Conservation (phyloP, 2,797 vertebrate species). For the Valencia hispanica region DNA sequence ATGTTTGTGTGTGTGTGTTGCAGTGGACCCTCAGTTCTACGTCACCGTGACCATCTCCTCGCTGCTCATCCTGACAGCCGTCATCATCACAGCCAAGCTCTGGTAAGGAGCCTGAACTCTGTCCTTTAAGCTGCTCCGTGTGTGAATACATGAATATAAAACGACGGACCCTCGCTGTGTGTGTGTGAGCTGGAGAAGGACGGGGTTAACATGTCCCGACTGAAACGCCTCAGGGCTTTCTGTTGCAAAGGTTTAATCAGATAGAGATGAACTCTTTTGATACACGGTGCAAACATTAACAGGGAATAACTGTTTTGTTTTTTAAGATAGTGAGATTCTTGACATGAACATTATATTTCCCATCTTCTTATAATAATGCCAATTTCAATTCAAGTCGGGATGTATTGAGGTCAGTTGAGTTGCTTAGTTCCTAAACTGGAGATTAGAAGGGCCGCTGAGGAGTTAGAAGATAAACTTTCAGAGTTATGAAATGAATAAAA, state of each 20-base stretch:
- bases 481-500: conserved; percentile 20
- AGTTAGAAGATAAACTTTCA: conserved; percentile 21
- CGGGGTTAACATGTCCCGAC: conserved; percentile 1
- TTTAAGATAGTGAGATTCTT: conserved; percentile 6
- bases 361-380: not conserved
- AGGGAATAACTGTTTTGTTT: not conserved
- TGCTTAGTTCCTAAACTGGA: conserved; percentile 9
- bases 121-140: conserved; percentile 17
- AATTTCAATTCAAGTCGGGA: conserved; percentile 15
- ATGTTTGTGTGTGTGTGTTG: conserved; percentile 67
- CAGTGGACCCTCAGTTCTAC: conserved; percentile 88
- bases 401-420: conserved; percentile 27
- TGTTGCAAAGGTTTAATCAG: conserved; percentile 7
- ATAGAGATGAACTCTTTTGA: conserved; percentile 5
- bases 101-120: conserved; percentile 77
- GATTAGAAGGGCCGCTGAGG: conserved; percentile 5
- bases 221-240: conserved; percentile 3
- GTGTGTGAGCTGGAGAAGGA: conserved; percentile 19
- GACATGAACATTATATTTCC: conserved; percentile 8
- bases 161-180: not conserved
- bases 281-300: not conserved
- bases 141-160: conserved; percentile 21
- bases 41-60: conserved; percentile 87
- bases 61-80: conserved; percentile 83
- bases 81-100: conserved; percentile 85